Evolutionary conservation across 2,888 invertebrate genomes (phyloP).

Genomic region (Keiferia lycopersicella): DNA sequence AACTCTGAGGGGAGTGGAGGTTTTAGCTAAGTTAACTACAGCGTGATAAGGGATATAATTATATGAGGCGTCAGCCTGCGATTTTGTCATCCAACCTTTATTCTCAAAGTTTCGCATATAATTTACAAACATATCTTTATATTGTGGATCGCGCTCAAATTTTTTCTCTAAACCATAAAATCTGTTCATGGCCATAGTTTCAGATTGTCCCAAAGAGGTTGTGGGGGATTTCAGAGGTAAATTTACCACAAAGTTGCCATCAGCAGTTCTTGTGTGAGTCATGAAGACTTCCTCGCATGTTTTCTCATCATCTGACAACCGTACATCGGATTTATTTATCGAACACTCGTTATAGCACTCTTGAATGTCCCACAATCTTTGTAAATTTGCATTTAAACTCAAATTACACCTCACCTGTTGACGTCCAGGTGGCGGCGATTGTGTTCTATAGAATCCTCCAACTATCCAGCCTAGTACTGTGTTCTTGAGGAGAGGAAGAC

Average conservation of each 20-base stretch:
- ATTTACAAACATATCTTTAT: conserved; percentile 22
- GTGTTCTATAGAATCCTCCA: neutral
- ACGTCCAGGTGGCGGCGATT: no score
- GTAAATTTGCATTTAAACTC: neutral
- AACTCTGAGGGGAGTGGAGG: conserved; percentile 26
- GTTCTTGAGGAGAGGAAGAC: neutral
- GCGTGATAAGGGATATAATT: conserved; percentile 28
- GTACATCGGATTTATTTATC: no score
- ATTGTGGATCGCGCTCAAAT: conserved; percentile 22
- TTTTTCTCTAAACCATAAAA: conserved; percentile 22
- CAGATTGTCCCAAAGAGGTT: conserved; percentile 17
- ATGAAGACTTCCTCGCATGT: conserved; percentile 3
- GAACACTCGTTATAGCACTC: neutral
- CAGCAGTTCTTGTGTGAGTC: neutral
- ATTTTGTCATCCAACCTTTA: conserved; percentile 22
- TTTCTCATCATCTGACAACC: conserved; percentile 17
- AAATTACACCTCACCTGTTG: conserved; percentile 8
- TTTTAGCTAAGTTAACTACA: conserved; percentile 4
- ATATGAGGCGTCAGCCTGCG: neutral
- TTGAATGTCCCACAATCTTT: conserved; percentile 8
- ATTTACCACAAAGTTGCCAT: conserved; percentile 15
- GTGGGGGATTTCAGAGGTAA: conserved; percentile 21
- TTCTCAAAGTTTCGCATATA: conserved; percentile 26
- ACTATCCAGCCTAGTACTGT: conserved; percentile 3
- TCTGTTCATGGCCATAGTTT: conserved; percentile 12